A percentile compares a stretch with the other conserved stretches of the same genome.
phyloP scores from a whole-genome alignment of 2,797 vertebrate genomes.

The Mycteria americana region DNA sequence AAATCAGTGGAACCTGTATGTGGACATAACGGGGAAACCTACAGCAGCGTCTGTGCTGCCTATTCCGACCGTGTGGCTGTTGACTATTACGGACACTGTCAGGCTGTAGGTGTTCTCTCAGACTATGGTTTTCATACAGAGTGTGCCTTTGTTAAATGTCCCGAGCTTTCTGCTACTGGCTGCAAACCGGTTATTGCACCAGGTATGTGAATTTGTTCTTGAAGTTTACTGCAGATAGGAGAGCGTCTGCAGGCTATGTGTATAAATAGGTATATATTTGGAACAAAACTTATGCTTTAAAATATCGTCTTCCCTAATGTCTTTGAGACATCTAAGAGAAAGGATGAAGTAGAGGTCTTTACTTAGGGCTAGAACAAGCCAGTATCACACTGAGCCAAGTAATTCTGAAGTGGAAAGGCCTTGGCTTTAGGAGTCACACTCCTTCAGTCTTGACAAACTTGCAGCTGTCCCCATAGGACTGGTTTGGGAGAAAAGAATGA shows the following conservation, averaged over 20 bases:
- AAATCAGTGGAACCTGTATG: constrained; percentile 80
- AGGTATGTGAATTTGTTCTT: constrained; percentile 70
- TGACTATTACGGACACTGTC: constrained; percentile 87
- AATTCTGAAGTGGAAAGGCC: neutral
- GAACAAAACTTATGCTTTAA: neutral
- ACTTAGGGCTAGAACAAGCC: neutral
- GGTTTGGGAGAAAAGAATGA: neutral
- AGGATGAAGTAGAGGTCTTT: neutral
- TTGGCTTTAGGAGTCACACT: neutral
- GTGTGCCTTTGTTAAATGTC: constrained; percentile 85
- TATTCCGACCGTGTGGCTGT: constrained; percentile 88
- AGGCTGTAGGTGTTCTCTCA: constrained; percentile 83
- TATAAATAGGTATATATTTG: rapidly evolving
- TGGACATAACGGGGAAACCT: constrained; percentile 91
- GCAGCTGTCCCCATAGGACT: neutral
- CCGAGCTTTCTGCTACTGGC: constrained; percentile 73
- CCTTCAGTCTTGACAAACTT: neutral
- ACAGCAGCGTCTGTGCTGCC: constrained; percentile 87
- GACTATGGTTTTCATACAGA: constrained; percentile 77
- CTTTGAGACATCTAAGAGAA: neutral
- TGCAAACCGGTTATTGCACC: constrained; percentile 88
- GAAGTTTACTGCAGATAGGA: too few relatives aligned
- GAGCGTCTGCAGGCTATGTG: neutral
- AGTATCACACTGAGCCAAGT: neutral
- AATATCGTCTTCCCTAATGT: neutral